Percentiles rank a stretch among this genome's conserved stretches.
Evolutionary conservation across 2,113 vertebrate species (phyloP).

Genomic region (Nothoprocta perdicaria): DNA sequence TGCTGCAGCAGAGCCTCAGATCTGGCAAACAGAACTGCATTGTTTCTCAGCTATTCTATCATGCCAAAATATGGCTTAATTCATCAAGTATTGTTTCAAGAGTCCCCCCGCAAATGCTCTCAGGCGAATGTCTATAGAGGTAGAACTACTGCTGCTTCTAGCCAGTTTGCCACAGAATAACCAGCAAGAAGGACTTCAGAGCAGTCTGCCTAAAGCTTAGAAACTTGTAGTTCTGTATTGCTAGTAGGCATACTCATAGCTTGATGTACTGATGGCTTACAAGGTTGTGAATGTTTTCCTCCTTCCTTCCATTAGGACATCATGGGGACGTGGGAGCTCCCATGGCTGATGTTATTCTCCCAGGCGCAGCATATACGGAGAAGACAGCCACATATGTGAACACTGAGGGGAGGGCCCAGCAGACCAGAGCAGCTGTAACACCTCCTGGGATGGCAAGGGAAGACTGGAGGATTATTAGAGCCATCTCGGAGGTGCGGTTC

Average conservation of each 20-base stretch:
- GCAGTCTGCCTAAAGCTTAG: not conserved
- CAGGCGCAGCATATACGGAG: conserved; percentile 95
- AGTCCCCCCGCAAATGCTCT: not conserved
- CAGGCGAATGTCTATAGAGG: not conserved
- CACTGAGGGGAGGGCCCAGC: conserved; percentile 94
- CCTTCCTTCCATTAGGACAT: conserved; percentile 82
- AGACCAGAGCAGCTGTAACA: conserved; percentile 91
- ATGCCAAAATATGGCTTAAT: not conserved
- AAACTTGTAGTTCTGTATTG: not conserved
- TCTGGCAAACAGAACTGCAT: not conserved
- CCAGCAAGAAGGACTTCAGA: not conserved
- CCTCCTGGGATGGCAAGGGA: conserved; percentile 93
- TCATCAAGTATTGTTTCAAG: not conserved
- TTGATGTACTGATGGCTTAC: not conserved
- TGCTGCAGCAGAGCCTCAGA: not conserved
- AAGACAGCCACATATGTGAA: conserved; percentile 94
- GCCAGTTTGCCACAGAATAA: not conserved
- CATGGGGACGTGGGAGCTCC: conserved; percentile 93
- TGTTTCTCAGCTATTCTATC: not conserved
- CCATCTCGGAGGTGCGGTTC: conserved; percentile 89
- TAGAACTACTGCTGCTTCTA: not conserved
- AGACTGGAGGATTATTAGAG: conserved; percentile 96
- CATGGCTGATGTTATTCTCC: conserved; percentile 93
- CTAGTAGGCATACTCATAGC: not conserved
- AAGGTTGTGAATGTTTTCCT: not conserved